phyloP scores from a whole-genome alignment of 2,888 invertebrate species.

The Linyphia triangularis region DNA sequence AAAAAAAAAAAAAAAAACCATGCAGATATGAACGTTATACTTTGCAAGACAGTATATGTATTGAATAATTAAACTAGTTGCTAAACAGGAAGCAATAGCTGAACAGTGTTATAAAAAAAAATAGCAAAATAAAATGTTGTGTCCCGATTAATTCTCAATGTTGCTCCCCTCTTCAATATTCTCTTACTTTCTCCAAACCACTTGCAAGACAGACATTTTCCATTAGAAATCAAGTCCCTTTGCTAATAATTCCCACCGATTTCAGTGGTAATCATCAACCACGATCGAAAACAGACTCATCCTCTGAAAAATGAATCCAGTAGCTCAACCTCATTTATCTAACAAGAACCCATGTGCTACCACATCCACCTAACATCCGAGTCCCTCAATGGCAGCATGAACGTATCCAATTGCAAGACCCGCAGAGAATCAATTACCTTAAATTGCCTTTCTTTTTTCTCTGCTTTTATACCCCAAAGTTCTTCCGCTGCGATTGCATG shows the following conservation, averaged over 20 bases:
- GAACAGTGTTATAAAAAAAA: too few relatives aligned
- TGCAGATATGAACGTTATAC: too few relatives aligned
- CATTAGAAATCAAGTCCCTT: too few relatives aligned
- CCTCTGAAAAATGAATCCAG: neutral
- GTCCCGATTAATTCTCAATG: too few relatives aligned
- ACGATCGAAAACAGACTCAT: neutral
- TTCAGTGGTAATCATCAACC: neutral
- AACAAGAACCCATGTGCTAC: neutral
- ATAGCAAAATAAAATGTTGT: too few relatives aligned
- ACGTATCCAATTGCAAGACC: slow-evolving; percentile 34
- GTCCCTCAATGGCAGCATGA: neutral
- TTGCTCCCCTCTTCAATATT: neutral
- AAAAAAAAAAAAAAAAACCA: too few relatives aligned
- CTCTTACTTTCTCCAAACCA: neutral
- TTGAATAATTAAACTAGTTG: too few relatives aligned
- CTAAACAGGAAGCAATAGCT: too few relatives aligned
- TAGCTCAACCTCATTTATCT: neutral
- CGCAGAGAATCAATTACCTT: slow-evolving; percentile 53
- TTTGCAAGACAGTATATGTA: too few relatives aligned
- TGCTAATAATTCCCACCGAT: neutral
- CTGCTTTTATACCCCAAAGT: neutral
- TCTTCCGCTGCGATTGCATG: neutral
- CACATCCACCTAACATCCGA: neutral
- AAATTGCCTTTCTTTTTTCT: slow-evolving; percentile 28
- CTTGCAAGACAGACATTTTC: neutral